Evolutionary conservation across 2,888 invertebrate genomes (phyloP).

Genomic region (Apoda limacodes): DNA sequence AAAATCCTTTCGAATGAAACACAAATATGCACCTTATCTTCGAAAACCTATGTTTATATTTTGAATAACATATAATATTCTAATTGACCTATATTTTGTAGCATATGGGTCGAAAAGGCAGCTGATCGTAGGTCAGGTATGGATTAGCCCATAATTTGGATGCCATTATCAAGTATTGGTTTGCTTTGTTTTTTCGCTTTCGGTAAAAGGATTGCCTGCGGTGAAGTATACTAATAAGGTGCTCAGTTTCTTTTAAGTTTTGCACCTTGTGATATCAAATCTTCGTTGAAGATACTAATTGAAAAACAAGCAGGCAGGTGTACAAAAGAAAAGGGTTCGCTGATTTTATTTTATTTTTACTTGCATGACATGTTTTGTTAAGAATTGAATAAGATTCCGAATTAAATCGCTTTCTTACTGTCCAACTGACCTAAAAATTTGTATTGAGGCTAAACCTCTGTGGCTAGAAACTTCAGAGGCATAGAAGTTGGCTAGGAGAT

Average conservation of each 20-base stretch:
- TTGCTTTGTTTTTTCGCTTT: slow-evolving; percentile 55
- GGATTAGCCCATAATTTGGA: slow-evolving; percentile 49
- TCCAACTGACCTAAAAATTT: too few relatives aligned
- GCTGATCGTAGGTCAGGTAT: slow-evolving; percentile 57
- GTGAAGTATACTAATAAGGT: slow-evolving; percentile 47
- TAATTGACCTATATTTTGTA: slow-evolving; percentile 57
- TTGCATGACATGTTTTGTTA: slow-evolving; percentile 3
- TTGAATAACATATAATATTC: slow-evolving; percentile 20
- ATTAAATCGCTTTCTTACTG: too few relatives aligned
- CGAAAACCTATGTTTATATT: too few relatives aligned
- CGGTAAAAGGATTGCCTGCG: slow-evolving; percentile 34
- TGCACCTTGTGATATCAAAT: slow-evolving; percentile 61
- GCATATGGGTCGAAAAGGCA: slow-evolving; percentile 51
- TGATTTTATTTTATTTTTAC: slow-evolving; percentile 14
- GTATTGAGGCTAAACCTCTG: too few relatives aligned
- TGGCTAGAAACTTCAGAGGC: too few relatives aligned
- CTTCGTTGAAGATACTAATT: slow-evolving; percentile 46
- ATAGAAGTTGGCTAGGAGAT: too few relatives aligned
- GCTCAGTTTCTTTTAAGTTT: slow-evolving; percentile 43
- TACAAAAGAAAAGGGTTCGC: slow-evolving; percentile 23
- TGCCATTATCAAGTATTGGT: slow-evolving; percentile 48
- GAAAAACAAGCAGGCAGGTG: slow-evolving; percentile 49
- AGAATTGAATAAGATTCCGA: too few relatives aligned
- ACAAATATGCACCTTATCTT: too few relatives aligned
- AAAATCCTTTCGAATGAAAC: too few relatives aligned